Evolutionary conservation across 2,797 vertebrate species (phyloP), one percentile per base, ranked within the genome.

Genomic region (Darevskia nairensis): DNA sequence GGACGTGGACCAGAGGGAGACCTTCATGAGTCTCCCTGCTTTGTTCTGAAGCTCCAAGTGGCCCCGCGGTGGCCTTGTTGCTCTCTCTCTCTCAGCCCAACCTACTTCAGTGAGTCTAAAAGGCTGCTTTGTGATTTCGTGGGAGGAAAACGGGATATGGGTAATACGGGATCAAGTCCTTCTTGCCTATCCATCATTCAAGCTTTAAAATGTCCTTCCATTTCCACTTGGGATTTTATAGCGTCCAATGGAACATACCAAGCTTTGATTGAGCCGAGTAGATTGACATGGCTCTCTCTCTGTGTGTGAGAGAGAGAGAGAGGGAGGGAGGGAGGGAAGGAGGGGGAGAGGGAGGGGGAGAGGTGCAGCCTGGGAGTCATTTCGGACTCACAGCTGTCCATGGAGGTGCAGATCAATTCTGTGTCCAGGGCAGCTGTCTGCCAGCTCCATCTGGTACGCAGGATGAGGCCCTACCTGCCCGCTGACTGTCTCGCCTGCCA

Each of bases 401-500:
- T 55, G 4, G 50, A 55, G 50, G 13, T 0, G 3, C 50, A 55
- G 50, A 13, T 55, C 50, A 55, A 55, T 55, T 55, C 13, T 55
- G 50, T 50, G 50, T 13, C 50, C 50, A 50, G 50, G 50, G 11
- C 50, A 50, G 50, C 11, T 50, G 50, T 55, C 3, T 55, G 0
- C 13, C 50, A 55, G 50, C 50, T 55, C 50, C 50, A 55, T 15
- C 50, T 15, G 50, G 50, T 55, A 15, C 13, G 13, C 50, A 55
- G 13, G 50, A 0, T 55, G 13, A 55, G 13, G 15, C 50, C 13
- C 50, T 35, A 15, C 1, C 50, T 55, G 50, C 13, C 13, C 1
- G 0, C 13, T 1, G 13, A 55, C 50, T 55, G 3, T 55, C 13
- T 55, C 1, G 0, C n/a, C n/a, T n/a, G n/a, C 13, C 50, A 55